Base-by-base conservation (phyloP, 2,888 invertebrate species). In the Apantesis nais region DNA sequence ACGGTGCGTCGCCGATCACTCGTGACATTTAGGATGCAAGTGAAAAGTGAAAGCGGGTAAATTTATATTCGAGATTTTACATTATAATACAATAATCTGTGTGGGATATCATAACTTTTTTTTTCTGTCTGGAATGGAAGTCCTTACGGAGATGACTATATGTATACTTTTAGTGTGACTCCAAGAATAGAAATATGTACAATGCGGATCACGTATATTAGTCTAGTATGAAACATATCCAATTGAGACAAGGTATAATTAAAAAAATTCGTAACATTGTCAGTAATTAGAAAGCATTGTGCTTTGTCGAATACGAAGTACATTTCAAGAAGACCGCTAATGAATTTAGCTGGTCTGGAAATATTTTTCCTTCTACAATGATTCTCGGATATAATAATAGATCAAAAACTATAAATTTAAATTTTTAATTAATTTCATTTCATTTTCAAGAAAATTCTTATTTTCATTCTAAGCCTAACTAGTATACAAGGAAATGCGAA, bases 1-100 rank as follows among this genome's bases (percentile, higher is more conserved):
- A 80, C 82, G 77, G 77, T 82, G 88, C 84, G 82, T 79, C 78
- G 71, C 79, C 86, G 84, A 89, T 88, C 86, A 85, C 41, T 85
- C 86, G 89, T 89, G 86, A 88, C 89, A 79, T 68, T 14, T 62
- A 34, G 62, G 71, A 61, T 55, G 25, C 58, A 72, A 74, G 67
- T n/a, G 22, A 58, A 34, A 58, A 31, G 67, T 11, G 12, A 29
- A 37, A 60, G 62, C 67, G 68, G 58, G 48, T 52, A 1, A 31
- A 16, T 14, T 37, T 37, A 39, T 55, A 39, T 37, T 29, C 8
- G 25, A 66, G 9, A 66, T 58, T 25, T 37, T n/a, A n/a, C n/a
- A n/a, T n/a, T n/a, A 48, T 19, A 19, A 8, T 48, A 34, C 34
- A 16, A 44, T 44, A 16, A 44, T 48, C 22, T 52, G 11, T 9